Base-by-base conservation (phyloP, 2,113 vertebrate species). In the Onychorhynchus coronatus region DNA sequence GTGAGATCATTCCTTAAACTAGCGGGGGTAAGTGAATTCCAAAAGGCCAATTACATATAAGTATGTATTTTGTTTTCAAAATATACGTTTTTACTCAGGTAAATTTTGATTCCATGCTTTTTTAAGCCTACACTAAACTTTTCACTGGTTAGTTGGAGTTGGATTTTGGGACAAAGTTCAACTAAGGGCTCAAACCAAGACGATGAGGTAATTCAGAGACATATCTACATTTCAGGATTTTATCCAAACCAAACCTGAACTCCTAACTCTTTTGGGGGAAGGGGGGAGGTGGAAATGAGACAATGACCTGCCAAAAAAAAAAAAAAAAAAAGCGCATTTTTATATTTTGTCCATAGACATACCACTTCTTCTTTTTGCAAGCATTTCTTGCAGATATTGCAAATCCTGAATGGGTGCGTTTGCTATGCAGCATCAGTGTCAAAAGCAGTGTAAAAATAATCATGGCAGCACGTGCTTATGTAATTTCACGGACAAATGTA, bases 211-310 rank as follows among this genome's bases (percentile, higher is more conserved):
- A 95, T 96, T 90, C 82, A 93, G 92, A 93, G 72, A 86, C 67
- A 83, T 56, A 84, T 89, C 56, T 65, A 81, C 52, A 88, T 77
- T 94, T 80, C 72, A 91, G 92, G 90, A 96, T 92, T 96, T 86
- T 84, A 96, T 94, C 93, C 92, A 96, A 95, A 88, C 85, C 75
- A 96, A 96, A 95, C 65, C 79, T 93, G 85, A 94, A 71, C 79
- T 86, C 63, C 49, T 76, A 85, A 66, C 41, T 65, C 35, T 76
- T 85, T 46, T 70, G 27, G 27, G 11, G 24, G 39, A 12, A 53
- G 59, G 5, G 18, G 7, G 59, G 30, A 15, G 33, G 30, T 16
- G 12, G 33, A 87, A 75, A 91, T 33, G 33, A 65, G 39, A 59
- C 10, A 17, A 12, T 39, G 15, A 88, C 66, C 9, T 44, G 18